phyloP scores from a whole-genome alignment of 1,140 invertebrate species.

The Dufourea novaeangliae region DNA sequence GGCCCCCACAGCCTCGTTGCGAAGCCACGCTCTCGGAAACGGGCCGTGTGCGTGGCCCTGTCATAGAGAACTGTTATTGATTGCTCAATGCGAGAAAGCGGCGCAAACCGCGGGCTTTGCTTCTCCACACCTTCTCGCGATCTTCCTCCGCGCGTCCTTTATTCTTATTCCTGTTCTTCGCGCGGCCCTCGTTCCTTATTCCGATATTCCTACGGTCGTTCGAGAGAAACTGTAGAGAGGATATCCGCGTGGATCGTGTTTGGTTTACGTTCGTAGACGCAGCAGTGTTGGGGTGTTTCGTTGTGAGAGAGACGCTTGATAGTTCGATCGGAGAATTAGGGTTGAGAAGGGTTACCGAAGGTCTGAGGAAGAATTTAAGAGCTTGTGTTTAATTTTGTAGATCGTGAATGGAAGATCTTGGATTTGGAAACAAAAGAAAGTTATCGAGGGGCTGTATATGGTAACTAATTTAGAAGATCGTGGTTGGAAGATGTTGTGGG shows the following conservation, averaged over 20 bases:
- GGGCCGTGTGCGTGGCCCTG: constrained; percentile 63
- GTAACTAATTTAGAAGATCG: no score
- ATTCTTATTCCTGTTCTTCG: background rate
- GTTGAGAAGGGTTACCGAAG: no score
- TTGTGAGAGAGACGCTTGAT: no score
- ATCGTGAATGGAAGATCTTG: no score
- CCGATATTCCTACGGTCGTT: background rate
- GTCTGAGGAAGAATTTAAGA: no score
- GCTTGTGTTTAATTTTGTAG: no score
- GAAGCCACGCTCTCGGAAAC: constrained; percentile 43
- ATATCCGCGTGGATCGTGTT: background rate
- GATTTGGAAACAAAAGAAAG: no score
- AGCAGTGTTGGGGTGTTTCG: no score
- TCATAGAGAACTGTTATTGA: constrained; percentile 76
- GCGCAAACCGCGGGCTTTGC: constrained; percentile 58
- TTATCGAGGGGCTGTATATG: no score
- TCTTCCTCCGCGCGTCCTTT: background rate
- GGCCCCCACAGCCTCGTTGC: constrained; percentile 31
- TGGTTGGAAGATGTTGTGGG: background rate
- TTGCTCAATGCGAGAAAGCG: constrained; percentile 72
- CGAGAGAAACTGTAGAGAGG: background rate
- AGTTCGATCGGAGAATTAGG: no score
- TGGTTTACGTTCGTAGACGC: background rate
- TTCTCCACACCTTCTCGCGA: constrained; percentile 43
- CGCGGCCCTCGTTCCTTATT: background rate